Evolutionary conservation across 2,888 invertebrate species (phyloP), one percentile per base, ranked within the genome.

Genomic region (Agrochola litura): DNA sequence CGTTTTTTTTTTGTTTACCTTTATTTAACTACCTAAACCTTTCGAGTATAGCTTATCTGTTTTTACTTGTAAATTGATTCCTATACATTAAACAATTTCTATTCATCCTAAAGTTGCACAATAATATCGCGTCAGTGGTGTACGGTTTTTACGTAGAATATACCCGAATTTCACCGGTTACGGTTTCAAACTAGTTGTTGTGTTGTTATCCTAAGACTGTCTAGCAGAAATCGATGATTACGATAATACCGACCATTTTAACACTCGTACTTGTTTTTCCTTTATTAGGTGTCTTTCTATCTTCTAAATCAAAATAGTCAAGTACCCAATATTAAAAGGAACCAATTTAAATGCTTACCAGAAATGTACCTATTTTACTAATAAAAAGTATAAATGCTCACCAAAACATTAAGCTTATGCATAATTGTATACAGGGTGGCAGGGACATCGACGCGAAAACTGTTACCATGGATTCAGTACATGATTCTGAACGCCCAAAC

Each of bases 291-390:
- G n/a, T 49, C 2, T 30, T 52, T 6, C 2, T 54, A 72, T 19
- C 14, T 25, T 25, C 9, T 41, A 60, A 46, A 68, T 64, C 43
- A 65, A 73, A 66, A 43, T 75, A 86, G 83, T 86, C 83, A 83
- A 84, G 86, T 86, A 84, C 83, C 83, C 83, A 84, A 67, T 37
- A 56, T 14, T 5, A 52, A 56, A 52, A 52, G 5, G 0, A 56
- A 54, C 43, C 6, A 25, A 37, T 54, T 60, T 30, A 46, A 61
- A 73, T 61, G 52, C 37, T 73, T 22, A 22, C 54, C 9, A 22
- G 37, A 54, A 81, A 46, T 37, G 37, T 81, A 63, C 25, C 0
- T 3, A 19, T 61, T 43, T 61, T 41, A 25, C 37, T 19, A 52
- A 4, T 0, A 9, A 14, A 58, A 58, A n/a, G 16, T n/a, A 58